Base-by-base conservation (phyloP, 2,797 vertebrate genomes). In the Sebastes hubbsi region DNA sequence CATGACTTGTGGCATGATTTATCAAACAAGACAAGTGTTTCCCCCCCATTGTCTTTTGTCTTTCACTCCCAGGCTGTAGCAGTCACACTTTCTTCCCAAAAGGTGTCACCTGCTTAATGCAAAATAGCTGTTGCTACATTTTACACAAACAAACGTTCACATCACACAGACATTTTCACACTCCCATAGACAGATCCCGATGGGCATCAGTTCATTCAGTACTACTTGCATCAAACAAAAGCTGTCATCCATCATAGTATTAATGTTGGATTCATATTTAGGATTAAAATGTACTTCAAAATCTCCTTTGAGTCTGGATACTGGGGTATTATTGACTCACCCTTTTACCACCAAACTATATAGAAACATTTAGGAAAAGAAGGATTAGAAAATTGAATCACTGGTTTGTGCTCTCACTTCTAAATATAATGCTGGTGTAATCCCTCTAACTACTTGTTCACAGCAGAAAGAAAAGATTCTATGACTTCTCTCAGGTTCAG, bases 361-460 rank as follows among this genome's bases (percentile, higher is more conserved):
- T 38, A 46, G 22, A 75, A 56, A 42, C 6, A 20, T 72, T 54
- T 27, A 34, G 38, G 14, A 22, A 83, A 65, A 81, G 32, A 73
- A 25, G 24, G 36, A 70, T 83, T 67, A 68, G 20, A 75, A 71
- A 84, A 77, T 18, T 1, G 4, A 72, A 77, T 71, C 72, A 58
- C 49, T 74, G 46, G 0, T 63, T 77, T 82, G 67, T 49, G 24
- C 71, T 65, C 11, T 60, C 1, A 16, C 34, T 61, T 84, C 34
- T 27, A 60, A 54, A 54, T 56, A 46, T 64, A 72, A 75, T 56
- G 25, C 46, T 18, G 30, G 2, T 75, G 46, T 86, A 83, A 81
- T 89, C 81, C 32, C 8, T 75, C 54, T 24, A 82, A 83, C 27
- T 14, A 68, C 54, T 72, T 64, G 24, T 78, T 87, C 70, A 64